A percentile compares a stretch with the other conserved stretches of the same genome.
These are phyloP conservation scores for Tanypteryx hageni DNA, from an alignment of 2,888 invertebrate species.

Conservation along the genomic window DNA sequence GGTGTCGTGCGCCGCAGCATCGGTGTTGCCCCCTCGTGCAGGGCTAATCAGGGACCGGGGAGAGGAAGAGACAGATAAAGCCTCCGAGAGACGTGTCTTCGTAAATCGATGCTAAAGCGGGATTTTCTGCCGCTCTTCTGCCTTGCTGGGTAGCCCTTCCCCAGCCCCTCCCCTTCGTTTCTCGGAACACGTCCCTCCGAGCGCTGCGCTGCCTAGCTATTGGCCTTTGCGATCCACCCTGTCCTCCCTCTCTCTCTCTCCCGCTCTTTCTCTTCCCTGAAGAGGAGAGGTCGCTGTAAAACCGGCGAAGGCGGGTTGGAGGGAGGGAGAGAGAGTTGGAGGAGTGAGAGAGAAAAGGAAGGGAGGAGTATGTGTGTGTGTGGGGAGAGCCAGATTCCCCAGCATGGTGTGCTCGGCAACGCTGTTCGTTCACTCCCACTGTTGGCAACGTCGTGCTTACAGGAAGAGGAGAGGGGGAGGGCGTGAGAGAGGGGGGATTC, in stretches of 20 bases:
- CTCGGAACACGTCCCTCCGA: background rate
- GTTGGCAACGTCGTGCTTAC: slow-evolving; percentile 53
- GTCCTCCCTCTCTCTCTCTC: background rate
- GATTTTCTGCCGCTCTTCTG: background rate
- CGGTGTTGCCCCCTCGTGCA: background rate
- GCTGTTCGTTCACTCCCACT: slow-evolving; percentile 54
- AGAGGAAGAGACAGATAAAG: no score
- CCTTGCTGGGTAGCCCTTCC: background rate
- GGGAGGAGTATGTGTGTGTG: background rate
- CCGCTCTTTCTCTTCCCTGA: background rate
- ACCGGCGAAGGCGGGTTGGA: slow-evolving; percentile 17
- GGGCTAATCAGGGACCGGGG: background rate
- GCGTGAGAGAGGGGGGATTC: background rate
- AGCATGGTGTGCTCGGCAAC: slow-evolving; percentile 31
- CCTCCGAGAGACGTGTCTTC: no score
- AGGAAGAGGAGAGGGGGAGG: slow-evolving; percentile 10
- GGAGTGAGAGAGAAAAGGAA: background rate
- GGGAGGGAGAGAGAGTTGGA: slow-evolving; percentile 5
- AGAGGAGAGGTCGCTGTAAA: slow-evolving; percentile 22
- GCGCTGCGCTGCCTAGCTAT: slow-evolving; percentile 9
- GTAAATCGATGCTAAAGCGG: no score
- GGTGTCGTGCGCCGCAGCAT: background rate
- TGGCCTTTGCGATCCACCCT: slow-evolving; percentile 3
- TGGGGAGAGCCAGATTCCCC: slow-evolving; percentile 19
- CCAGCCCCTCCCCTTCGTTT: background rate